Conservation (phyloP, 2,797 vertebrate species). For the Sarcoramphus papa region DNA sequence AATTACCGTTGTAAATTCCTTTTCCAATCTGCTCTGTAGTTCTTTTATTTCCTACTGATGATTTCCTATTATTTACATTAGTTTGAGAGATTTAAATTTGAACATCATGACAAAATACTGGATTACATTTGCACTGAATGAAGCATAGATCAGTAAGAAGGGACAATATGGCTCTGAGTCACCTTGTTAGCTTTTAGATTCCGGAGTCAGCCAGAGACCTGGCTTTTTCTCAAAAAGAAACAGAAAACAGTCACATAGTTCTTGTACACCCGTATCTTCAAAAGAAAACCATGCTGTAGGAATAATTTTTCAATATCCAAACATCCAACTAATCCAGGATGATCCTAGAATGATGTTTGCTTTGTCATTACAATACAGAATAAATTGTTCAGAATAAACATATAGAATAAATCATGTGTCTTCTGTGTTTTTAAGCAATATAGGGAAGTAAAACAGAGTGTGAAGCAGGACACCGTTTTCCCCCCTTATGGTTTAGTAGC, state of each 20-base stretch:
- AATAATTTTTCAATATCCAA: neutral
- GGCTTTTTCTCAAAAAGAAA: neutral
- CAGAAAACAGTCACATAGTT: neutral
- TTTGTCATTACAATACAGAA: neutral
- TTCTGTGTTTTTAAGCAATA: neutral
- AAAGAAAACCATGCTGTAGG: neutral
- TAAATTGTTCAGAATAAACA: neutral
- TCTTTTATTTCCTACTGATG: neutral
- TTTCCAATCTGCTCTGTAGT: neutral
- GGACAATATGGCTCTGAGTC: neutral
- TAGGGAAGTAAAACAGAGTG: neutral
- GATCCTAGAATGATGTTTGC: neutral
- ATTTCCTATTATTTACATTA: neutral
- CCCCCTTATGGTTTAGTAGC: neutral
- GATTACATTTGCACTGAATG: neutral
- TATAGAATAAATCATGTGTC: neutral
- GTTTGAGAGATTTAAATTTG: neutral
- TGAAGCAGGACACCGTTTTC: neutral
- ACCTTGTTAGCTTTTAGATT: neutral
- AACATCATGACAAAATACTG: neutral
- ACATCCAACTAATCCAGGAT: neutral
- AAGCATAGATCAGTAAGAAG: neutral
- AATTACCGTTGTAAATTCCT: neutral
- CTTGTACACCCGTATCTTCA: neutral
- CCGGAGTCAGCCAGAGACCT: neutral